A percentile compares a stretch with the other conserved stretches of the same genome.
Conservation (phyloP, 2,797 vertebrate genomes). For the Microtus californicus region DNA sequence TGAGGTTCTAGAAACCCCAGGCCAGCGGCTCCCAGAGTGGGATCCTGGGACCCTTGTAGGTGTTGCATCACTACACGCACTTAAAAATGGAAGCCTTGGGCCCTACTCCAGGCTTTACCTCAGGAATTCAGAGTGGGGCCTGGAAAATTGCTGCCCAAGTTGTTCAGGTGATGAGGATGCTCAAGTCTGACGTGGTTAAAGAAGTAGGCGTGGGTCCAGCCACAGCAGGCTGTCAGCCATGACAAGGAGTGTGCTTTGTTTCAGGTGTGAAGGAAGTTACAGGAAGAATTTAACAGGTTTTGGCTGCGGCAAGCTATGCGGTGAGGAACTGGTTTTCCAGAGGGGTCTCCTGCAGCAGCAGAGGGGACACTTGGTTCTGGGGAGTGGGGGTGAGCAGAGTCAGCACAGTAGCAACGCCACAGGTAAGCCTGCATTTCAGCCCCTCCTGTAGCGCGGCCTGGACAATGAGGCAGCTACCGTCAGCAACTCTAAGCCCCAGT, state of each 20-base stretch:
- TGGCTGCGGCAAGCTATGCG: neutral
- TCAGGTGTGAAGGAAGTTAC: neutral
- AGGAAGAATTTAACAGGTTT: neutral
- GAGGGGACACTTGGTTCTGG: slow-evolving; percentile 23
- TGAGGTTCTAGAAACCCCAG: neutral
- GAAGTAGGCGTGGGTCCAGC: neutral
- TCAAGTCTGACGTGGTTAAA: neutral
- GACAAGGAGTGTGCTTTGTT: neutral
- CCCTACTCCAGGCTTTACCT: neutral
- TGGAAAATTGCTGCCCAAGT: neutral
- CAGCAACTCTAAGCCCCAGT: neutral
- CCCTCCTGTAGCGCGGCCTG: neutral
- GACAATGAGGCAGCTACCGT: neutral
- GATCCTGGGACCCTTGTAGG: neutral
- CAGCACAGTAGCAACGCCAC: neutral
- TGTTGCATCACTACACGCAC: neutral
- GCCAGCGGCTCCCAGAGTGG: neutral
- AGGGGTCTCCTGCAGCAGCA: neutral
- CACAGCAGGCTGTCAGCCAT: neutral
- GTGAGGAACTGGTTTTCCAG: neutral
- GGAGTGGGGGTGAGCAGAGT: neutral
- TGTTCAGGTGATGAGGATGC: neutral
- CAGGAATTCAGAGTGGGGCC: neutral
- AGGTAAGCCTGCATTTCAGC: neutral
- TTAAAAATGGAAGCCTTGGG: neutral